phyloP scores from a whole-genome alignment of 1,140 invertebrate species.

The Drosophila prosaltans region DNA sequence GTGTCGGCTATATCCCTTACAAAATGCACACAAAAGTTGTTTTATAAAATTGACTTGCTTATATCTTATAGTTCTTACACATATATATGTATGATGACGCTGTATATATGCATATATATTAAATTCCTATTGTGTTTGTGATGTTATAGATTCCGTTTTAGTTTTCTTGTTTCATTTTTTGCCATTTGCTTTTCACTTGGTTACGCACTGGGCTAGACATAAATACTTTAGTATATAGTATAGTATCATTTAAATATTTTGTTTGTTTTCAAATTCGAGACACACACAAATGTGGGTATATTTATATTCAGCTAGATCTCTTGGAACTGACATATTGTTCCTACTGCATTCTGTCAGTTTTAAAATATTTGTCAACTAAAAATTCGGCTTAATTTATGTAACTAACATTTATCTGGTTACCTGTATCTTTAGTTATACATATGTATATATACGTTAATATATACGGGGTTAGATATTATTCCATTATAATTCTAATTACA shows the following conservation, averaged over 20 bases:
- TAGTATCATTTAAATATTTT: neutral
- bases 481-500: no score
- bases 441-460: constrained; percentile 34
- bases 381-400: constrained; percentile 5
- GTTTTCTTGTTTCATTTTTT: neutral
- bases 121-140: constrained; percentile 54
- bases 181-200: constrained; percentile 33
- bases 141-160: neutral
- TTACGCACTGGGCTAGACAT: constrained; percentile 16
- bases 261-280: constrained; percentile 31
- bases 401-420: constrained; percentile 33
- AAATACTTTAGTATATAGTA: constrained; percentile 5
- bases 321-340: constrained; percentile 10
- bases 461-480: neutral
- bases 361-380: constrained; percentile 7
- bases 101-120: constrained; percentile 21
- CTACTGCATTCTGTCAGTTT: neutral
- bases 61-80: constrained; percentile 38
- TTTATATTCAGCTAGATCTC: constrained; percentile 2
- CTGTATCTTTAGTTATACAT: constrained; percentile 41
- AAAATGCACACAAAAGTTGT: constrained; percentile 41
- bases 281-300: neutral
- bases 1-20: constrained; percentile 7
- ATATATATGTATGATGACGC: constrained; percentile 27
- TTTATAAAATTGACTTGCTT: constrained; percentile 61